Evolutionary conservation across 1,140 invertebrate species (phyloP), one percentile per base, ranked within the genome.

Genomic region (Platyscapa corneri): DNA sequence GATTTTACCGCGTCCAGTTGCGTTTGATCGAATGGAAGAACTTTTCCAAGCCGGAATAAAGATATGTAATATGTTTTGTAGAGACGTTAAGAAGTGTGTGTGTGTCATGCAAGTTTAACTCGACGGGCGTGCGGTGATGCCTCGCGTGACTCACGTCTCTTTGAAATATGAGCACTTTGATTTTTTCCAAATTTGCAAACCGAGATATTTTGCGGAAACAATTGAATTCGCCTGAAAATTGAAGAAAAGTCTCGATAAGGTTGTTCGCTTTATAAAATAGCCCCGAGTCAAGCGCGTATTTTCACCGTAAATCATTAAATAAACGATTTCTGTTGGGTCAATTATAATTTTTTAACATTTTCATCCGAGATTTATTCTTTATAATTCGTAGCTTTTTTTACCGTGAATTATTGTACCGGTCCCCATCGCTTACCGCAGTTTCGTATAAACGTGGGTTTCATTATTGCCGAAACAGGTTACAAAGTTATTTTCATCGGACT

Each of bases 21-120:
- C n/a, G 42, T 72, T 74, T 46, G 42, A 81, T 81, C 7, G 42
- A 67, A 46, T 20, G 27, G 60, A 80, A 53, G 56, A 60, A 81
- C 64, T 81, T 70, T 64, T 18, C 30, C 30, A 79, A 79, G 56
- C 2, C 14, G 5, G 23, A 27, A 37, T 18, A 8, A 18, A 23
- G 60, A 56, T n/a, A n/a, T n/a, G n/a, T n/a, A n/a, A n/a, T 53
- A 46, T 18, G 34, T 42, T 65, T 27, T 14, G 23, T n/a, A 42
- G 18, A 67, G 65, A 70, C 64, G 32, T 79, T 60, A 27, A 79
- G 77, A 56, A 46, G 16, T 12, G 18, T 16, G 18, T 65, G 14
- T 6, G 42, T 42, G 79, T 72, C 64, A 70, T 39, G 42, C 64
- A 53, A 53, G n/a, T 42, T 76, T 53, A 34, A n/a, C 75, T 3